Base-by-base conservation (phyloP, 2,888 invertebrate species). In the Argyra leucocephala region DNA sequence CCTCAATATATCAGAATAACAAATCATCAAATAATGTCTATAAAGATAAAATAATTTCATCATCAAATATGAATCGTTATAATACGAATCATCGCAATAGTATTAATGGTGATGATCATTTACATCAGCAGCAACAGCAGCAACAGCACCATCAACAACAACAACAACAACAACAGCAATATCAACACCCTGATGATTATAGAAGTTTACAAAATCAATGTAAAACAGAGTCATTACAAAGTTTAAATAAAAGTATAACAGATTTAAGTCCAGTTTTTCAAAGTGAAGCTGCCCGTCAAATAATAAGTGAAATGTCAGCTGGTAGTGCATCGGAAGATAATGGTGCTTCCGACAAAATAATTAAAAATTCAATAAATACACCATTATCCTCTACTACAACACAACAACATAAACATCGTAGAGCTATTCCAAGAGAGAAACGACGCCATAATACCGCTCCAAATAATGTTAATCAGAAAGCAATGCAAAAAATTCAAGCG, bases 371-470 rank as follows among this genome's bases (percentile, higher is more conserved):
- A 63, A 63, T 67, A 23, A 61, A 61, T 26, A 75, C 76, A 63
- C 76, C 75, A 68, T 71, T 74, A 63, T 82, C 83, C 48, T 82
- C 84, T 0, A 18, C 48, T 18, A 15, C 12, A 12, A 15, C 12
- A 12, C 84, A 85, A 48, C 48, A 48, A 48, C 84, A 85, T 15
- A 78, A 84, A 69, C 85, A 85, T 71, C 80, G 86, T 69, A 84
- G 92, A 64, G 85, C 86, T 66, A 86, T 91, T 57, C 92, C 92
- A 1, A 88, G 87, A 71, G 91, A 92, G 75, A 93, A 91, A 77
- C 82, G 93, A 65, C 82, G 93, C 65, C 93, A 94, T 76, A 88
- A 93, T 73, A 95, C 94, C 0, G 92, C 94, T n/a, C 88, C 88
- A 0, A 86, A 88, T 81, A 89, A 86, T 74, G 78, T 85, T n/a